Percentiles rank a stretch among this genome's conserved stretches.
These are phyloP conservation scores for Microctonus aethiopoides DNA, from an alignment of 2,888 invertebrate genomes.

Conservation along the genomic window DNA sequence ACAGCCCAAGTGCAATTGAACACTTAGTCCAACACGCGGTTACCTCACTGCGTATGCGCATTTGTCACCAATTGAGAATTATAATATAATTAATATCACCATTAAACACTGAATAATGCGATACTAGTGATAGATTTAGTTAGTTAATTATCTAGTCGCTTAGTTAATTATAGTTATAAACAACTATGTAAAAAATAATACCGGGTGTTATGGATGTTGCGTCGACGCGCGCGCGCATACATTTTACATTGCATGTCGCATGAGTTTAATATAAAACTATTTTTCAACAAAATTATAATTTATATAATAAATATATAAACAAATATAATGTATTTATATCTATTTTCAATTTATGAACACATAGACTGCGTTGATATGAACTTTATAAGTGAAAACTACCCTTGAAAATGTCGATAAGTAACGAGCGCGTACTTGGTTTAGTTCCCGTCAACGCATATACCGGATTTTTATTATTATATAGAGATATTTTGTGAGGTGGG, in stretches of 20 bases:
- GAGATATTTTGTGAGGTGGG: background rate
- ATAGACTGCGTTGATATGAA: no score
- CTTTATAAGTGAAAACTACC: conserved; percentile 11
- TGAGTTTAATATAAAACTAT: no score
- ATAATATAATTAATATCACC: no score
- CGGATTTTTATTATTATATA: conserved; percentile 8
- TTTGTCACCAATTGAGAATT: background rate
- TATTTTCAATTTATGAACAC: no score
- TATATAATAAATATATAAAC: no score
- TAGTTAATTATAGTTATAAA: background rate
- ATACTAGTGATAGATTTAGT: no score
- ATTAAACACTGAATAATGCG: no score
- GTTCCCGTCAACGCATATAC: background rate
- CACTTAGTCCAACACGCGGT: background rate
- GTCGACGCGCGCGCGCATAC: no score
- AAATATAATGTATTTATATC: no score
- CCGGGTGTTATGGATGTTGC: no score
- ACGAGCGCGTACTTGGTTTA: conserved; percentile 10
- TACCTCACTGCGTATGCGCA: background rate
- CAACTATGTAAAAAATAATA: background rate
- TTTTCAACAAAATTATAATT: no score
- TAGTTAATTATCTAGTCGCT: background rate
- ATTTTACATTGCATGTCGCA: no score
- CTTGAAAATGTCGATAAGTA: conserved; percentile 26
- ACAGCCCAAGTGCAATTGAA: background rate